Base-by-base conservation (phyloP, 2,113 vertebrate species). In the Rhinolophus ferrumequinum region DNA sequence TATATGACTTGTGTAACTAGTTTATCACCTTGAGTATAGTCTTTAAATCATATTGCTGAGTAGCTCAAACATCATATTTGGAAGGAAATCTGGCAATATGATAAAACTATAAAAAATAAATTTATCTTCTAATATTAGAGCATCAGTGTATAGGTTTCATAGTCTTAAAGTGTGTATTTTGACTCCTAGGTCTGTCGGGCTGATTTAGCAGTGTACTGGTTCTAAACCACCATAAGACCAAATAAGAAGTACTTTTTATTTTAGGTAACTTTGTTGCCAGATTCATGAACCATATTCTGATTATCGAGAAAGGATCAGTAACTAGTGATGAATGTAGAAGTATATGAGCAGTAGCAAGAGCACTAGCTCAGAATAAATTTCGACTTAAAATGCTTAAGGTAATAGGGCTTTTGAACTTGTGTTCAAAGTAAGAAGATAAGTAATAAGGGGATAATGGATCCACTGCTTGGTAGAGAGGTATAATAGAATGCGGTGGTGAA, bases 281-380 rank as follows among this genome's bases (percentile, higher is more conserved):
- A 88, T 33, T 76, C 14, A 72, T 47, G 28, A 52, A 70, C 30
- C 28, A 26, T 72, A 50, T 84, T 94, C 56, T 84, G 24, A 72
- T 80, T 73, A 89, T 47, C 60, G 64, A 94, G 75, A 88, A 66
- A 66, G 21, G 13, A 13, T 89, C 66, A 89, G 58, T 80, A 94
- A 79, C 62, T 8, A 38, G 2, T 19, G 13, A 52, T 72, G 26
- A 92, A 73, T 73, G 28, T 88, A 47, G 24, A 69, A 30, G 28
- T 54, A 8, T 44, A 56, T 66, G 38, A 88, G 33, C 18, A 60
- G 69, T 66, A 54, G 22, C 82, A 69, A 70, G 77, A 50, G 14
- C 15, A 58, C 41, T 80, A 87, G 35, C 13, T 70, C 44, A 64
- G 75, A 88, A 72, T 81, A 41, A 80, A 80, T 12, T 54, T 54